phyloP scores from a whole-genome alignment of 2,888 invertebrate genomes.

The Euplexia lucipara region DNA sequence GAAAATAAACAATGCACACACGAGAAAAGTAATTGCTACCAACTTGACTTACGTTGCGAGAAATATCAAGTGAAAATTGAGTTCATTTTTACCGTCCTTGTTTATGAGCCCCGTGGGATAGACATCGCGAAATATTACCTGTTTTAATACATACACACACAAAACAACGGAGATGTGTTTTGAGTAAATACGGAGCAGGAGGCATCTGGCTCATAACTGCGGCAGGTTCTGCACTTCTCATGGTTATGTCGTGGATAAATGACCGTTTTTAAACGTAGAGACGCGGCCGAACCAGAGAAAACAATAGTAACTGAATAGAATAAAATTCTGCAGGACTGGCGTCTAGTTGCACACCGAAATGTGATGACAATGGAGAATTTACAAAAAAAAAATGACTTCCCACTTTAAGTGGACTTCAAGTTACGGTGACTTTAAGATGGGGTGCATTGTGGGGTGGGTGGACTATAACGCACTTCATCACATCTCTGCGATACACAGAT shows the following conservation, averaged over 20 bases:
- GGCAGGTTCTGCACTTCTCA: neutral
- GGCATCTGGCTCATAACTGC: neutral
- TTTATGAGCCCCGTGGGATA: conserved; percentile 72
- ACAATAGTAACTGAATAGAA: too few relatives aligned
- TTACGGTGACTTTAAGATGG: too few relatives aligned
- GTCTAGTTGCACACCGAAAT: too few relatives aligned
- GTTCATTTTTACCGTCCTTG: conserved; percentile 75
- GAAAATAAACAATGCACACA: conserved; percentile 40
- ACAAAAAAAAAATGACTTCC: too few relatives aligned
- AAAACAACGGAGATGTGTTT: neutral
- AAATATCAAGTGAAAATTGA: conserved; percentile 74
- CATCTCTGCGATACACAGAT: too few relatives aligned
- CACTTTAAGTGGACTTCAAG: too few relatives aligned
- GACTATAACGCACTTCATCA: too few relatives aligned
- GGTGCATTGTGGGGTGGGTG: too few relatives aligned
- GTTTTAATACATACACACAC: conserved; percentile 64
- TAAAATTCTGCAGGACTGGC: too few relatives aligned
- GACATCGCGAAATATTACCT: conserved; percentile 67
- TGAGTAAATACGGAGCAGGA: neutral
- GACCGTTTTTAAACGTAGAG: neutral
- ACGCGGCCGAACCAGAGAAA: neutral
- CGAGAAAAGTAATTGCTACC: conserved; percentile 42
- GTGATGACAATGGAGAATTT: too few relatives aligned
- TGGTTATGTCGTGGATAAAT: neutral
- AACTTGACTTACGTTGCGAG: conserved; percentile 40